A percentile compares a stretch with the other conserved stretches of the same genome.
phyloP scores from a whole-genome alignment of 2,888 invertebrate genomes.

The Dinocampus coccinellae region DNA sequence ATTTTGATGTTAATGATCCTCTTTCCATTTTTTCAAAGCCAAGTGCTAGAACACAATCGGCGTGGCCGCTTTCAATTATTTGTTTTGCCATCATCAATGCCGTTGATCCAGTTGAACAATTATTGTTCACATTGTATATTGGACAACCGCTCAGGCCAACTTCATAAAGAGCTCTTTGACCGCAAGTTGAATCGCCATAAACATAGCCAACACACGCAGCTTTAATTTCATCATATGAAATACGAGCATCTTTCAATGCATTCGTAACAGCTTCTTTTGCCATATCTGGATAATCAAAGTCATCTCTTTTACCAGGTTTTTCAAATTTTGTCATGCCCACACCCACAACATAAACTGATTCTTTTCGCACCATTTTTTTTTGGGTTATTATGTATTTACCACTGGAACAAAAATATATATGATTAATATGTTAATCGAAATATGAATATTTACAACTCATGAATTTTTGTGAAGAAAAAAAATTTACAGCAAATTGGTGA shows the following conservation, averaged over 20 bases:
- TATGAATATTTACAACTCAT: too few relatives aligned
- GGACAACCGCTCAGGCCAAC: conserved; percentile 97
- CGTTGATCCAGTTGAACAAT: conserved; percentile 96
- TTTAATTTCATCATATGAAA: conserved; percentile 83
- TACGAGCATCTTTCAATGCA: conserved; percentile 86
- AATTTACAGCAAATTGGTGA: too few relatives aligned
- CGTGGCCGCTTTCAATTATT: conserved; percentile 88
- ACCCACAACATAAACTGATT: conserved; percentile 88
- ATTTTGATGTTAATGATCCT: conserved; percentile 86
- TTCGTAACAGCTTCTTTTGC: conserved; percentile 92
- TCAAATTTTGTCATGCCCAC: conserved; percentile 99
- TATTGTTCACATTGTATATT: conserved; percentile 98
- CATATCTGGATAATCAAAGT: conserved; percentile 95
- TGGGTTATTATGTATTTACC: neutral
- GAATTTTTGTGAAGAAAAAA: too few relatives aligned
- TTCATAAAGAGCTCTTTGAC: conserved; percentile 94
- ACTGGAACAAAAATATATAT: neutral
- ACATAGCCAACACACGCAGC: conserved; percentile 95
- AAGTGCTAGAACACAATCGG: conserved; percentile 90
- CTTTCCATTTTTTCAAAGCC: conserved; percentile 99
- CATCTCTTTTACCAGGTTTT: conserved; percentile 86
- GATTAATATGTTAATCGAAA: too few relatives aligned
- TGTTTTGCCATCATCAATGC: conserved; percentile 93
- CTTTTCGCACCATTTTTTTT: conserved; percentile 53
- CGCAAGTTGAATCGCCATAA: conserved; percentile 95